phyloP scores from a whole-genome alignment of 1,140 invertebrate species.

The Eumeta japonica region DNA sequence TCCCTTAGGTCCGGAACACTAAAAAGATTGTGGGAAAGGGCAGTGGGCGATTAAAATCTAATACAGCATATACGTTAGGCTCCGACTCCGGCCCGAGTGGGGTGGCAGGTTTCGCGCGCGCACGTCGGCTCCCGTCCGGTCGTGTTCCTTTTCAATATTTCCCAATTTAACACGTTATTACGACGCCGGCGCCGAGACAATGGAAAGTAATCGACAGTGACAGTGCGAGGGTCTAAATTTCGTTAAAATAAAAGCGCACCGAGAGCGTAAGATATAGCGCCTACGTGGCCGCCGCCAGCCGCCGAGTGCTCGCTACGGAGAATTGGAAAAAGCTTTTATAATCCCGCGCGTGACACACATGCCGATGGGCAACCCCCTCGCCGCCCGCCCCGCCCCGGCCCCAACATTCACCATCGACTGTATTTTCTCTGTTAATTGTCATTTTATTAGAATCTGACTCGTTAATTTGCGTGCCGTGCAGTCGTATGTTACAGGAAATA shows the following conservation, averaged over 20 bases:
- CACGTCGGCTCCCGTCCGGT: neutral
- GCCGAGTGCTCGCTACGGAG: slow-evolving; percentile 43
- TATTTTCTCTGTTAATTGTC: neutral
- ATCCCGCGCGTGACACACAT: slow-evolving; percentile 53
- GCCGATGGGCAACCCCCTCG: slow-evolving; percentile 17
- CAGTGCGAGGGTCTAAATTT: slow-evolving; percentile 47
- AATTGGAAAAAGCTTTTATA: slow-evolving; percentile 59
- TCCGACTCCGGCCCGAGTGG: no score
- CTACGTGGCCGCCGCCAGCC: slow-evolving; percentile 47
- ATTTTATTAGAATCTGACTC: neutral
- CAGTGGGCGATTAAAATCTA: no score
- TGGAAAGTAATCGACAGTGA: slow-evolving; percentile 50
- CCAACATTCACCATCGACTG: slow-evolving; percentile 3
- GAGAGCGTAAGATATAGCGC: slow-evolving; percentile 51
- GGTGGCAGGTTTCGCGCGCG: neutral
- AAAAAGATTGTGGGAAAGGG: no score
- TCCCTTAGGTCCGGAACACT: neutral
- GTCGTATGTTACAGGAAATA: no score
- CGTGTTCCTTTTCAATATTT: slow-evolving; percentile 53
- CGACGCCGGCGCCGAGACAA: slow-evolving; percentile 37
- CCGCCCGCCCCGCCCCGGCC: neutral
- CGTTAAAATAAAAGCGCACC: slow-evolving; percentile 55
- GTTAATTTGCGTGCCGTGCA: slow-evolving; percentile 1
- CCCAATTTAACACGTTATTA: slow-evolving; percentile 46
- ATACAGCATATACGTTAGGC: no score